phyloP scores from a whole-genome alignment of 2,113 vertebrate species.

The Stegostoma tigrinum region DNA sequence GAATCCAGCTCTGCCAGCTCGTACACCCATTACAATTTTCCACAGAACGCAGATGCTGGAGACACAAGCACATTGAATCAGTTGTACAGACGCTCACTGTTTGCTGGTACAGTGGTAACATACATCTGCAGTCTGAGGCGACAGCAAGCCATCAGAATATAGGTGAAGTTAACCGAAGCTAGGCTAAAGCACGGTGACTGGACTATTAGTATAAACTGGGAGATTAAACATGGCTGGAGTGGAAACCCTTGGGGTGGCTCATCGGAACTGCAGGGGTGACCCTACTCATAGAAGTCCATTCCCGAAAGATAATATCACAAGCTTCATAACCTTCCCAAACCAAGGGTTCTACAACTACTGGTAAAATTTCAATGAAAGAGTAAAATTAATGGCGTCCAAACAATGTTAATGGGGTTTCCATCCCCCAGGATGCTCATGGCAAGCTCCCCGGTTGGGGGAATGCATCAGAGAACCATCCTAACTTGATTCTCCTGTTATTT shows the following conservation, averaged over 20 bases:
- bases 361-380: background rate
- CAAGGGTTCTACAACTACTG: too few relatives aligned
- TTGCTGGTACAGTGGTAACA: background rate
- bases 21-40: background rate
- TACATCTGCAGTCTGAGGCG: background rate
- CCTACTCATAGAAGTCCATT: too few relatives aligned
- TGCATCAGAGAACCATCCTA: background rate
- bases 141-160: background rate
- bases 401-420: background rate
- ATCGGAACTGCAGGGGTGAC: too few relatives aligned
- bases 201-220: background rate
- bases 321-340: too few relatives aligned
- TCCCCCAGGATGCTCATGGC: too few relatives aligned
- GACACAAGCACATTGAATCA: background rate
- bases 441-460: background rate
- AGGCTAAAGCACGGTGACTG: background rate
- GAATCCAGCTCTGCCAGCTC: background rate
- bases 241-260: too few relatives aligned
- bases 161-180: background rate
- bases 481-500: background rate
- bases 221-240: too few relatives aligned
- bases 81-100: background rate
- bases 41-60: background rate
- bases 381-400: background rate
- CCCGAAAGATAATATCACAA: too few relatives aligned